These are phyloP conservation scores for Rynchops niger DNA, from an alignment of 2,113 vertebrate genomes.

Conservation along the genomic window DNA sequence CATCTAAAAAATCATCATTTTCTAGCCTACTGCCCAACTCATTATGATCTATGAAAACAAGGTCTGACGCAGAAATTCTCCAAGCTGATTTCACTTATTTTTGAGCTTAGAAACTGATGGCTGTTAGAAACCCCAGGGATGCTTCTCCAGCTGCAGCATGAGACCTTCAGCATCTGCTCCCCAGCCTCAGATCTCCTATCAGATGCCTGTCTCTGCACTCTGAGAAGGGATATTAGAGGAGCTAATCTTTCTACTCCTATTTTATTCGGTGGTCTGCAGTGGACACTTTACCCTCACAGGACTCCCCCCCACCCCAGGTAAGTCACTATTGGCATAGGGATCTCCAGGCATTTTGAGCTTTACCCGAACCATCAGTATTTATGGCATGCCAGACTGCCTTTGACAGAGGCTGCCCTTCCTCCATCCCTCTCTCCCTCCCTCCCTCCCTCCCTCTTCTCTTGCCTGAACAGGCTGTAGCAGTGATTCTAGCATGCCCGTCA, in stretches of 20 bases:
- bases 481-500: background rate
- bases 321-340: background rate
- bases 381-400: background rate
- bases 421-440: background rate
- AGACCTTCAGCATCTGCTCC: background rate
- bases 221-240: background rate
- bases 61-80: background rate
- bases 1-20: background rate
- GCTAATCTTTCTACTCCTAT: background rate
- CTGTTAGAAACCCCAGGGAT: conserved; percentile 3
- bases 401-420: conserved; percentile 26
- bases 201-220: background rate
- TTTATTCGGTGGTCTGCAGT: background rate
- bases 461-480: background rate
- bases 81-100: background rate
- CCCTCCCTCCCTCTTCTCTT: background rate
- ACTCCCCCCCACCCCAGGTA: background rate
- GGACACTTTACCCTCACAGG: background rate
- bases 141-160: background rate
- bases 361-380: background rate
- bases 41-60: background rate
- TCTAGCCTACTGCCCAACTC: background rate
- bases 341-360: background rate
- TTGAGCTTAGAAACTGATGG: background rate
- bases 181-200: background rate